Conservation (phyloP, 1,140 invertebrate genomes). For the Harpegnathos saltator region DNA sequence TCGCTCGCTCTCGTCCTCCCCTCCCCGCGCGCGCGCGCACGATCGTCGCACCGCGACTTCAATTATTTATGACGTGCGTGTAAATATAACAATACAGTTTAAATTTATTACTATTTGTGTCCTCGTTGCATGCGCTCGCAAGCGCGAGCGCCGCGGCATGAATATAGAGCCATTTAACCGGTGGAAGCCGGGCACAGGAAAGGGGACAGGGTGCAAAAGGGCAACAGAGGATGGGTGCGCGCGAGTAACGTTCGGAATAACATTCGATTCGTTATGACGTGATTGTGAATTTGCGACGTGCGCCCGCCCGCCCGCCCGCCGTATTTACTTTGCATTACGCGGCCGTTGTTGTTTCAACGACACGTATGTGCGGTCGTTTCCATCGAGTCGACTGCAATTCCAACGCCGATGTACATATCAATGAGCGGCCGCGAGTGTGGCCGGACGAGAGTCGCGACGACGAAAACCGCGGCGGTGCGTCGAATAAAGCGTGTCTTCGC, state of each 20-base stretch:
- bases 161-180: slow-evolving; percentile 68
- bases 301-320: slow-evolving; percentile 11
- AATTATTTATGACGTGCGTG: slow-evolving; percentile 67
- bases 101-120: slow-evolving; percentile 69
- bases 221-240: background rate
- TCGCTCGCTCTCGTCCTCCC: background rate
- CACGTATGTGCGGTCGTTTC: slow-evolving; percentile 62
- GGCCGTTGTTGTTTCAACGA: slow-evolving; percentile 66
- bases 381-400: slow-evolving; percentile 52
- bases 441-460: background rate
- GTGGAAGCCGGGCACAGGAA: too few relatives aligned
- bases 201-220: too few relatives aligned
- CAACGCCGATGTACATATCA: slow-evolving; percentile 49
- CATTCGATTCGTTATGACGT: slow-evolving; percentile 69
- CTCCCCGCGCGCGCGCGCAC: background rate
- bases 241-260: slow-evolving; percentile 64
- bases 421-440: slow-evolving; percentile 1
- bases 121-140: background rate
- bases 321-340: slow-evolving; percentile 74
- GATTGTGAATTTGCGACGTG: slow-evolving; percentile 72
- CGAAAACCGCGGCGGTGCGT: background rate
- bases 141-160: slow-evolving; percentile 8
- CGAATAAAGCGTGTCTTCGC: slow-evolving; percentile 19
- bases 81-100: slow-evolving; percentile 72
- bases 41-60: slow-evolving; percentile 25